Evolutionary conservation across 2,888 invertebrate genomes (phyloP), one percentile per base, ranked within the genome.

Genomic region (Dasypolia templi): DNA sequence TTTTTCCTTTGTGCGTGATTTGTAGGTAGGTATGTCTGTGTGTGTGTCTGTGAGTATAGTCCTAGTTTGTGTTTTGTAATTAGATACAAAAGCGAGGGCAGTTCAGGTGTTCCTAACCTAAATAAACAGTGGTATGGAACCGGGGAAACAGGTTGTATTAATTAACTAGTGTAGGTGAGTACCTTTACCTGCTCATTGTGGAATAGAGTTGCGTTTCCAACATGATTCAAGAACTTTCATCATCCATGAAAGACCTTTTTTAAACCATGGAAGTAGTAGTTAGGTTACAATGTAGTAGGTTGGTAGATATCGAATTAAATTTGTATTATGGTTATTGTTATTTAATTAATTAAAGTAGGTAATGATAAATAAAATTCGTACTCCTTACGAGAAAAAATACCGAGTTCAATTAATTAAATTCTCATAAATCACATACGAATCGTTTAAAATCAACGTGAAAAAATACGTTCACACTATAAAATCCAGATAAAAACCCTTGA

Each of bases 401-500:
- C 2, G 58, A 55, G 11, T 32, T 39, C 11, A 72, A 69, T 77
- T 62, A 72, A 69, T 77, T 62, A 63, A 61, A 64, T 19, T 46
- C 11, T 42, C 66, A 46, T 77, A 74, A 72, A 79, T 80, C 69
- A 69, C n/a, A 53, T 6, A 49, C 55, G 35, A 73, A 32, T 19
- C 44, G 32, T 69, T 53, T 55, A 70, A 69, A 62, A 72, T 66
- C 22, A 51, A 22, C 32, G 59, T 72, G 42, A 64, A 62, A 51
- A 61, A 72, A 55, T 65, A 79, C 29, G 46, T 74, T 46, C 79
- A 63, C 44, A 46, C 58, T 61, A 70, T 72, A 65, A 76, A 76
- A 72, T 64, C n/a, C 62, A 73, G n/a, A 75, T 77, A 72, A 72
- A 76, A 72, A 65, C 80, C 87, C 87, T 86, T 86, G 85, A 84